A percentile compares a stretch with the other conserved stretches of the same genome.
Conservation (phyloP, 1,140 invertebrate species). For the Hestina assimilis region DNA sequence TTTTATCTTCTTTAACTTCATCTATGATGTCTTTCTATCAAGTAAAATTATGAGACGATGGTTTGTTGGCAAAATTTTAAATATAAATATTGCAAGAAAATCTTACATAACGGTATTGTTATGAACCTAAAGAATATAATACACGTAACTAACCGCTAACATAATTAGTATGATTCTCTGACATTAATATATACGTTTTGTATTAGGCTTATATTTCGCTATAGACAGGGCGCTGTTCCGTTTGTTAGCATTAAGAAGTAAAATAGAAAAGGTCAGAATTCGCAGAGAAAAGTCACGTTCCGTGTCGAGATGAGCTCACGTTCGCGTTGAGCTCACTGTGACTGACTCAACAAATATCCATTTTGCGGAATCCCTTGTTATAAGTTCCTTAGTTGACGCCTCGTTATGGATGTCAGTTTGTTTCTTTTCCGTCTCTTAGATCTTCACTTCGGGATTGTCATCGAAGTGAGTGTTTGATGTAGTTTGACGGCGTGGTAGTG, state of each 20-base stretch:
- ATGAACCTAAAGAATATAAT: no score
- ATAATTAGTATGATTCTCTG: no score
- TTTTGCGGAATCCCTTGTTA: conserved; percentile 26
- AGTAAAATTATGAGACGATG: no score
- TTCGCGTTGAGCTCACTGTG: conserved; percentile 15
- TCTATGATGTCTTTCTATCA: no score
- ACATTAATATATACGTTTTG: no score
- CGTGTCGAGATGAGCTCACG: conserved; percentile 1
- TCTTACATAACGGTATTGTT: no score
- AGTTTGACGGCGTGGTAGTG: conserved; percentile 6
- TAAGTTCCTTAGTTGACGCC: conserved; percentile 23
- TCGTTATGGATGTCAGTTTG: conserved; percentile 17
- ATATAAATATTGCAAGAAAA: no score
- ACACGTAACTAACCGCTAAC: no score
- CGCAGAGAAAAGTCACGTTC: conserved; percentile 11
- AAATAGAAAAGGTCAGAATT: background rate
- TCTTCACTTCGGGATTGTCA: conserved; percentile 6
- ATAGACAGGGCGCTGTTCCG: no score
- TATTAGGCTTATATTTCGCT: no score
- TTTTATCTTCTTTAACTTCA: no score
- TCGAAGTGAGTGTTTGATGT: conserved; percentile 6
- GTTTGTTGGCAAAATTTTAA: no score
- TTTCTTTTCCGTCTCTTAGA: conserved; percentile 16
- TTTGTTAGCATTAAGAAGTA: background rate
- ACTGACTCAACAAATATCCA: conserved; percentile 27